phyloP scores from a whole-genome alignment of 2,888 invertebrate species.

The Strigamia transsilvanica region DNA sequence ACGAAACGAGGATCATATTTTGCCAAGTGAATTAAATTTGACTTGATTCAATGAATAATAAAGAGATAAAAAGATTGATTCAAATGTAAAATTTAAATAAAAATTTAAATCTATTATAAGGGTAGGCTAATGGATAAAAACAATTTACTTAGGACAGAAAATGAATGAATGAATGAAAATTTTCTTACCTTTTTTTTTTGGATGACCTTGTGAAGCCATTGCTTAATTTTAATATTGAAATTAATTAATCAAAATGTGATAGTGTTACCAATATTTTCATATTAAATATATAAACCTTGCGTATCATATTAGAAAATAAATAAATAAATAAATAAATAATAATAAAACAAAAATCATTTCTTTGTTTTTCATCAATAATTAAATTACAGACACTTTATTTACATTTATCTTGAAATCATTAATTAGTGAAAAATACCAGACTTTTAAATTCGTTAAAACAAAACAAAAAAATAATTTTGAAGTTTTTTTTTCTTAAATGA shows the following conservation, averaged over 20 bases:
- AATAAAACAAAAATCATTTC: constrained; percentile 47
- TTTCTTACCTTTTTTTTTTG: not conserved
- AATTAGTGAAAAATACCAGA: constrained; percentile 54
- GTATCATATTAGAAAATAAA: not conserved
- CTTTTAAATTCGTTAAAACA: constrained; percentile 51
- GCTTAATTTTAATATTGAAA: not conserved
- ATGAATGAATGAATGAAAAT: not conserved
- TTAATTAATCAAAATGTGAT: not conserved
- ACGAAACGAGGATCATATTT: not conserved
- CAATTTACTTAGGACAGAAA: not conserved
- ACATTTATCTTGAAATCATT: constrained; percentile 51
- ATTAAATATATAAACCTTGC: not conserved
- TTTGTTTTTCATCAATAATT: constrained; percentile 50
- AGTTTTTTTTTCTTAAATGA: not conserved
- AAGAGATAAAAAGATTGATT: not conserved
- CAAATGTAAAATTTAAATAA: not conserved
- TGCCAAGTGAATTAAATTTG: not conserved
- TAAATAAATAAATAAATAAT: constrained; percentile 17
- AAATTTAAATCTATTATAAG: not conserved
- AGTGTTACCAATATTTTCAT: not conserved
- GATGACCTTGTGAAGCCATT: not conserved
- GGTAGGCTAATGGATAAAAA: not conserved
- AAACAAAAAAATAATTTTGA: not conserved
- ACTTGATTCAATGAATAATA: constrained; percentile 3
- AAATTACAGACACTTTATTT: constrained; percentile 55